Conservation (phyloP, 2,797 vertebrate genomes). For the Antrozous pallidus region DNA sequence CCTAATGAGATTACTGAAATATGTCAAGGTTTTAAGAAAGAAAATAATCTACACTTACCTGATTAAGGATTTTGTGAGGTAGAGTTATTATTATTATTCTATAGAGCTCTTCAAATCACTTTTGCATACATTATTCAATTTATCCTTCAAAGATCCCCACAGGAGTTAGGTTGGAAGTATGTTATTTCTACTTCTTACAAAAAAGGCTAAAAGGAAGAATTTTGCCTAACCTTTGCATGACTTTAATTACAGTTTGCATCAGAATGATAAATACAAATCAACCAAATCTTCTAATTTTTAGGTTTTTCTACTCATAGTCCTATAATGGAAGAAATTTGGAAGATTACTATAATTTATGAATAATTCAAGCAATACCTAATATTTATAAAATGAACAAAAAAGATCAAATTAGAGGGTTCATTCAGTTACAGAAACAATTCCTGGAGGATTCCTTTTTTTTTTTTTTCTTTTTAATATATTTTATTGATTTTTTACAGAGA, state of each 20-base stretch:
- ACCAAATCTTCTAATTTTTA: neutral
- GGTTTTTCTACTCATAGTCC: neutral
- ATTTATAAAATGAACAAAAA: neutral
- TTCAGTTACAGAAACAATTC: neutral
- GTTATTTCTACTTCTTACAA: neutral
- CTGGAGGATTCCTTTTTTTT: neutral
- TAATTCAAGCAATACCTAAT: neutral
- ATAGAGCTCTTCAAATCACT: neutral
- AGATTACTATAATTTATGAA: neutral
- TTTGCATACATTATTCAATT: constrained; percentile 6
- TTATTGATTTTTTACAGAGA: too few relatives aligned
- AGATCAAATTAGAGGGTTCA: neutral
- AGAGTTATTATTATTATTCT: neutral
- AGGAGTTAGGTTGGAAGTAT: neutral
- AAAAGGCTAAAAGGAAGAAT: neutral
- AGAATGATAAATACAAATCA: neutral
- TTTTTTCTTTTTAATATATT: too few relatives aligned
- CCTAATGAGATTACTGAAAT: neutral
- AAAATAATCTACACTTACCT: neutral
- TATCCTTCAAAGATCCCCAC: neutral
- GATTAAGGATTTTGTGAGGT: neutral
- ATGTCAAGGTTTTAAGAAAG: neutral
- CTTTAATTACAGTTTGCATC: neutral
- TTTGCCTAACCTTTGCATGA: neutral
- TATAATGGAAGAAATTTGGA: constrained; percentile 8